Percentiles rank a stretch among this genome's conserved stretches.
phyloP scores from a whole-genome alignment of 2,797 vertebrate species.

The Balearica regulorum region DNA sequence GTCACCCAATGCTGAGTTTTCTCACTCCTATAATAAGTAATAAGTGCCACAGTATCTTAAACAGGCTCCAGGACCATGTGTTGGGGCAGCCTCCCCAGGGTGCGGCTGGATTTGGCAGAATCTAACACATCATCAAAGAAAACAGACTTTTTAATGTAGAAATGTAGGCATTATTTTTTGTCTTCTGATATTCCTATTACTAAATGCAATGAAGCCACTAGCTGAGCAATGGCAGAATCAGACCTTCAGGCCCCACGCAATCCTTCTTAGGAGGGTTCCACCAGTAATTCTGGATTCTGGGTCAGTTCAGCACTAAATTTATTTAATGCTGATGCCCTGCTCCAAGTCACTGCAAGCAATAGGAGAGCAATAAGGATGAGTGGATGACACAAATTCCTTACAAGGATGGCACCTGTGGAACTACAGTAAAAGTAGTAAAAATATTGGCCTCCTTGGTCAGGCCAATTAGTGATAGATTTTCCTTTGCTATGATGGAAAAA shows the following conservation, averaged over 20 bases:
- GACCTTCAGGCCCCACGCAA: rapidly evolving
- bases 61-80: background rate
- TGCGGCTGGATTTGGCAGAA: background rate
- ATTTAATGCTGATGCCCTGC: background rate
- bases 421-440: background rate
- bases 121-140: background rate
- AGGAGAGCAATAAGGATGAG: background rate
- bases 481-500: background rate
- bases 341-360: background rate
- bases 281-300: background rate
- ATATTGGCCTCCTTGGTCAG: background rate
- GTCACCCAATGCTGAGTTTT: background rate
- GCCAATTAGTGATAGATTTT: background rate
- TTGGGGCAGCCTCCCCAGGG: background rate
- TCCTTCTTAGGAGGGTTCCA: background rate
- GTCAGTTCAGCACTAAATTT: background rate
- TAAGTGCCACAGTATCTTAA: background rate
- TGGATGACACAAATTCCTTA: background rate
- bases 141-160: background rate
- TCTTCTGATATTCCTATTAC: background rate
- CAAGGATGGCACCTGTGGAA: background rate
- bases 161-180: background rate
- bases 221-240: background rate
- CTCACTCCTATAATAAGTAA: background rate
- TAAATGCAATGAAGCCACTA: background rate